Evolutionary conservation across 2,888 invertebrate genomes (phyloP), one percentile per base, ranked within the genome.

Genomic region (Serrognathus titanus): DNA sequence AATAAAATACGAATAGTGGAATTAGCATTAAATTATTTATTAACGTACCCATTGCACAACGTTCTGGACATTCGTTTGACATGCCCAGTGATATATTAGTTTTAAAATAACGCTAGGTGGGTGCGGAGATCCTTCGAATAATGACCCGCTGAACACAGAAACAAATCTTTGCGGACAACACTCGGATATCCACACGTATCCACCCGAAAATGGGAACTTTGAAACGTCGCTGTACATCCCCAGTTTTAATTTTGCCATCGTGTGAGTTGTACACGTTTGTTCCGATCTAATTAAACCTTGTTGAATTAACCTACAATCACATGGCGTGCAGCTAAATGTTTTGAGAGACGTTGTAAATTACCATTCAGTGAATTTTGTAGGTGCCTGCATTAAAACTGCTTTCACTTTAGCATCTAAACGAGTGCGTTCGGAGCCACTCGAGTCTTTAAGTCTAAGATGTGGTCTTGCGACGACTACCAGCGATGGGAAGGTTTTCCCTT

Each of bases 131-230:
- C 89, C 89, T 76, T 94, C 93, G 70, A 94, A 94, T 51, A 94
- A 82, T 0, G 94, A 94, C 31, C 92, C 91, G 62, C 87, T 88
- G 76, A 92, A 94, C 0, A 94, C 92, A 0, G 94, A 94, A 3
- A 93, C 89, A 72, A 90, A 92, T 47, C 89, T 84, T 7, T 89
- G 88, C 0, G 91, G 89, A 66, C 94, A 94, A 71, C 93, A 94
- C 61, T 90, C 90, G 0, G 90, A 89, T 63, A 94, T 91, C 94
- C 94, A 94, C 1, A 94, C 93, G 71, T 94, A 94, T 37, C 94
- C 94, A 0, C 94, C 94, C 0, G 92, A 92, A 74, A 88, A 91
- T 0, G 92, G 92, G 73, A 93, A 92, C 66, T 91, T 91, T 0
- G 87, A 83, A 0, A 87, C 88, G 72, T 94, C 93, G 0, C 90